Evolutionary conservation across 2,888 invertebrate species (phyloP), one percentile per base, ranked within the genome.

Genomic region (Ryuthela nishihirai): DNA sequence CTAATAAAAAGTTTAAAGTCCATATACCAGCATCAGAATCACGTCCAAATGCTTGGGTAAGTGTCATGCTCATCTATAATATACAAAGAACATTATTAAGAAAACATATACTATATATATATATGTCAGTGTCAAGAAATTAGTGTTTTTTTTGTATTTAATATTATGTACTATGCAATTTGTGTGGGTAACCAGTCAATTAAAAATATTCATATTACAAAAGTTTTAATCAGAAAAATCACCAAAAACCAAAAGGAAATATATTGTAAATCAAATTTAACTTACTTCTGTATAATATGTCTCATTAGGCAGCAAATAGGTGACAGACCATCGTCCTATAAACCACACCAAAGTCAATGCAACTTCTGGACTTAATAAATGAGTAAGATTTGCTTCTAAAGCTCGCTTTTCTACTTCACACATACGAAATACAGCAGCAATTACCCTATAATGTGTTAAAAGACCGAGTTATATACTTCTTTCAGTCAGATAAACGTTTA

Each of bases 401-500:
- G 85, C 84, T 1, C 83, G 82, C 64, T 83, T 83, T 71, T 90
- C 87, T 67, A 88, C 82, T 45, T 85, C 82, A 71, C 85, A 85
- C 46, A 90, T 76, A 40, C 85, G 81, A 55, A 90, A 80, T 5
- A 89, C 80, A 65, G 83, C 81, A 4, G 84, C 81, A 38, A 87
- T 78, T 61, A 90, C 75, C 68, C 88, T 59, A 20, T 21, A 41
- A 77, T 70, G 46, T 92, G 83, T 69, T 93, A 80, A 21, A 92
- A 75, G 24, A 88, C 80, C 93, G 93, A 93, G 73, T 92, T 91
- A 21, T 93, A 75, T 74, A 93, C 92, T 76, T 94, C 93, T 70
- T 87, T 88, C 32, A 91, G 75, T 43, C 78, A n/a, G n/a, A n/a
- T n/a, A n/a, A n/a, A n/a, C n/a, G n/a, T n/a, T n/a, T n/a, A n/a